Conservation (phyloP, 2,113 vertebrate species). For the Pseudopipra pipra region DNA sequence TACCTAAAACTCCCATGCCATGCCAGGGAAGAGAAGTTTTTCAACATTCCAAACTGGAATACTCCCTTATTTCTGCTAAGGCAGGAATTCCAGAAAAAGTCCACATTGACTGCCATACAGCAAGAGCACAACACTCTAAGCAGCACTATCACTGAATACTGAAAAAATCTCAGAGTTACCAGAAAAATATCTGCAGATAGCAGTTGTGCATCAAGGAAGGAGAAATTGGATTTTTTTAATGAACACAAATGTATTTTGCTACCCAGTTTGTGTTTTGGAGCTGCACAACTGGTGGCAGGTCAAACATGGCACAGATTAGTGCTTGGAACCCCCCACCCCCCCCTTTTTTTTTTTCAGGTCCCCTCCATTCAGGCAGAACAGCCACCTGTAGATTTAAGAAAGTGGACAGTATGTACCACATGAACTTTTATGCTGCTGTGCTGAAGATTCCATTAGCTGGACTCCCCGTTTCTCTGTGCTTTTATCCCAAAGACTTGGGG, state of each 20-base stretch:
- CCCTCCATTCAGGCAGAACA: background rate
- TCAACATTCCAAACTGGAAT: background rate
- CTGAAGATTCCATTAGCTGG: background rate
- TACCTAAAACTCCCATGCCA: background rate
- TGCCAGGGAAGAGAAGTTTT: background rate
- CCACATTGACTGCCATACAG: background rate
- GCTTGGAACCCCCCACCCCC: background rate
- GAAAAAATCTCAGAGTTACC: background rate
- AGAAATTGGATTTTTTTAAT: background rate
- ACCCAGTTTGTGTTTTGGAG: background rate
- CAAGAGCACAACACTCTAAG: background rate
- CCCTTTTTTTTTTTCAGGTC: too few species aligned
- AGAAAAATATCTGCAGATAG: background rate
- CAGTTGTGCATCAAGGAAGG: background rate
- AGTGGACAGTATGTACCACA: background rate
- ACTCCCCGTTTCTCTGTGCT: background rate
- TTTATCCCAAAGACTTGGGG: conserved; percentile 19
- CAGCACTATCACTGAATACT: background rate
- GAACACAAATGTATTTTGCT: background rate
- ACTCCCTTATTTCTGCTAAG: background rate
- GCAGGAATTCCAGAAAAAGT: background rate
- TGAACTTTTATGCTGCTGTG: background rate
- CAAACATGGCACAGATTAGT: background rate
- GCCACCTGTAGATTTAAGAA: background rate
- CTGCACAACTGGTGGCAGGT: background rate